These are phyloP conservation scores for Chrysodeixis includens DNA, from an alignment of 2,888 invertebrate genomes.

Conservation along the genomic window DNA sequence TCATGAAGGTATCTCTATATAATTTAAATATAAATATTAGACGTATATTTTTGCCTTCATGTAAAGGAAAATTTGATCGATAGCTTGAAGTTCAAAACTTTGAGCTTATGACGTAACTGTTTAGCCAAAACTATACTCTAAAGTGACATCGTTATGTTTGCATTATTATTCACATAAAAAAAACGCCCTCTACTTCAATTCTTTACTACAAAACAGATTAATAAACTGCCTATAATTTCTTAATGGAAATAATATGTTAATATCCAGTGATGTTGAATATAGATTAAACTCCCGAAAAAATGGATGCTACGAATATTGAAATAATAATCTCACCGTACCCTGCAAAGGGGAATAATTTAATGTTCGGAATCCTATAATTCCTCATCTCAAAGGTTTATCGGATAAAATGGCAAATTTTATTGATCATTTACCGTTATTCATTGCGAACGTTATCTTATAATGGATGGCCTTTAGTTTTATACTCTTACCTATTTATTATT, in stretches of 20 bases:
- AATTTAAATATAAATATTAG: too few relatives aligned
- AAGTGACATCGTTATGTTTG: too few relatives aligned
- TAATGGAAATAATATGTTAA: constrained; percentile 13
- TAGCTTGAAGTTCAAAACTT: too few relatives aligned
- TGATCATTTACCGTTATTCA: constrained; percentile 28
- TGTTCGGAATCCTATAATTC: constrained; percentile 37
- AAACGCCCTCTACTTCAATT: too few relatives aligned
- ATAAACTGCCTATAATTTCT: too few relatives aligned
- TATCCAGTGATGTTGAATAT: constrained; percentile 26
- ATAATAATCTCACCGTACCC: constrained; percentile 41
- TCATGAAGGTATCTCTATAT: too few relatives aligned
- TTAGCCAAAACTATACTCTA: too few relatives aligned
- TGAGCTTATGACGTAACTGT: too few relatives aligned
- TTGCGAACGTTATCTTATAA: background rate
- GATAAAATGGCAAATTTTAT: constrained; percentile 31
- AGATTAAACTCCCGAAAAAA: constrained; percentile 38
- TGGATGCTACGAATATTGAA: constrained; percentile 34
- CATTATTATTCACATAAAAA: too few relatives aligned
- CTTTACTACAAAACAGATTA: too few relatives aligned
- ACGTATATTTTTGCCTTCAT: too few relatives aligned
- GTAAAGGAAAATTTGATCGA: too few relatives aligned
- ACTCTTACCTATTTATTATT: background rate
- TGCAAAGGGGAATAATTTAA: constrained; percentile 33
- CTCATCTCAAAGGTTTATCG: constrained; percentile 39
- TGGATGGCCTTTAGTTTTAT: background rate